A percentile compares a stretch with the other conserved stretches of the same genome.
Conservation (phyloP, 2,888 invertebrate species). For the Agrochola litura region DNA sequence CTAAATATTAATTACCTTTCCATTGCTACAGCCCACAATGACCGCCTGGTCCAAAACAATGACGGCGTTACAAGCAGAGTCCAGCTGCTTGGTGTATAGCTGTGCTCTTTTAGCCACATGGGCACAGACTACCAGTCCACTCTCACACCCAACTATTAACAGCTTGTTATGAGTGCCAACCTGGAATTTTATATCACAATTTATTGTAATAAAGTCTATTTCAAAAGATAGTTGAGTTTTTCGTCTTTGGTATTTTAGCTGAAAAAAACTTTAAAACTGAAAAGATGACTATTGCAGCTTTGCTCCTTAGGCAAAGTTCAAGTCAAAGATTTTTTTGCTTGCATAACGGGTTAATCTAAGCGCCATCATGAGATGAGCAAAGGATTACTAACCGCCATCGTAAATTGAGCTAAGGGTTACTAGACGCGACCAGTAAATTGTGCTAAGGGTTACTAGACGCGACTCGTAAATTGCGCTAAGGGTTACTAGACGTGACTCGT, state of each 20-base stretch:
- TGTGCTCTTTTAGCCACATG: conserved; percentile 89
- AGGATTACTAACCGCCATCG: too few species aligned
- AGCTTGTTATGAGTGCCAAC: conserved; percentile 91
- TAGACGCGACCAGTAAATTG: not conserved
- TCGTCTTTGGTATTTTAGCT: not conserved
- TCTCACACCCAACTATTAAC: conserved; percentile 91
- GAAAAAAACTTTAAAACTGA: not conserved
- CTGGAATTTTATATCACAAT: conserved; percentile 77
- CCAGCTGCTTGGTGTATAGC: conserved; percentile 80
- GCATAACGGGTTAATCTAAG: too few species aligned
- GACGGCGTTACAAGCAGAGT: conserved; percentile 91
- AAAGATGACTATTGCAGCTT: not conserved
- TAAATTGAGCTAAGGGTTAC: not conserved
- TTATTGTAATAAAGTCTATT: conserved; percentile 31
- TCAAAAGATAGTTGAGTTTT: not conserved
- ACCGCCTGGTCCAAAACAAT: conserved; percentile 84
- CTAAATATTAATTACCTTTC: conserved; percentile 81
- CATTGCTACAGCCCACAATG: conserved; percentile 91
- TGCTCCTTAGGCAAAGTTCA: not conserved
- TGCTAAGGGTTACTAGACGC: not conserved
- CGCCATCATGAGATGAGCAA: too few species aligned
- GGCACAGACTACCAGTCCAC: conserved; percentile 89
- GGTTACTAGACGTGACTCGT: too few species aligned
- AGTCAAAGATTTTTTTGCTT: not conserved
- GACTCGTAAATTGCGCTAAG: not conserved